A percentile compares a stretch with the other conserved stretches of the same genome.
Conservation (phyloP, 2,888 invertebrate genomes). For the Lithophane semibrunnea region DNA sequence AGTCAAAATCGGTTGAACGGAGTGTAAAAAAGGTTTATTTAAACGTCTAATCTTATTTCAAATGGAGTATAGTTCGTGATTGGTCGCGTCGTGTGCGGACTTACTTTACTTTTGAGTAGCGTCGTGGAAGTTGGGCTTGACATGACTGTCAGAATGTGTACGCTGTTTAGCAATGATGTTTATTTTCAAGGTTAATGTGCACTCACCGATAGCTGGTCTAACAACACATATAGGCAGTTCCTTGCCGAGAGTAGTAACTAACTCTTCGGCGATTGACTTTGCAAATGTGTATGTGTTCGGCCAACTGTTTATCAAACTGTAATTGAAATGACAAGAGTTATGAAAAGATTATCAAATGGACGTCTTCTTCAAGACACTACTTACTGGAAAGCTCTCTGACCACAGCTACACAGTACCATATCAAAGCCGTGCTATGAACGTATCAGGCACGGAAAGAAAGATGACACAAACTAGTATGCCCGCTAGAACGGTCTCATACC, state of each 20-base stretch:
- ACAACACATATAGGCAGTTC: slow-evolving; percentile 94
- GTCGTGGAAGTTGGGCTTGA: background rate
- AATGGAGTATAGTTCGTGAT: no score
- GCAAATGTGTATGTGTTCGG: slow-evolving; percentile 98
- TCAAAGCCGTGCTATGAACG: no score
- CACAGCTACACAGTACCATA: no score
- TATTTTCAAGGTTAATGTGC: background rate
- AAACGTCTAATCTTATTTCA: no score
- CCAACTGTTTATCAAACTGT: slow-evolving; percentile 91
- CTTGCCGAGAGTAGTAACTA: slow-evolving; percentile 92
- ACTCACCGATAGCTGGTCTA: slow-evolving; percentile 95
- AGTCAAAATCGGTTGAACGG: no score
- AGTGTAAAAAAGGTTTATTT: no score
- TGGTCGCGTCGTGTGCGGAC: background rate
- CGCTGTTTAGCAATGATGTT: background rate
- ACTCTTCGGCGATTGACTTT: slow-evolving; percentile 95
- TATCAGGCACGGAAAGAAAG: no score
- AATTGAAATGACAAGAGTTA: slow-evolving; percentile 38
- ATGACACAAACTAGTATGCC: no score
- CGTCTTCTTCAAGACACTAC: no score
- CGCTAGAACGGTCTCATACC: no score
- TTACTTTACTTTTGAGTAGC: background rate
- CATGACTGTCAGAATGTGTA: background rate
- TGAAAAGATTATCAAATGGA: no score
- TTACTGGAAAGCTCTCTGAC: no score